Evolutionary conservation across 30 jellyfish, hydroid and myxozoan species (phyloP).

Genomic region (Sanderia malayensis): DNA sequence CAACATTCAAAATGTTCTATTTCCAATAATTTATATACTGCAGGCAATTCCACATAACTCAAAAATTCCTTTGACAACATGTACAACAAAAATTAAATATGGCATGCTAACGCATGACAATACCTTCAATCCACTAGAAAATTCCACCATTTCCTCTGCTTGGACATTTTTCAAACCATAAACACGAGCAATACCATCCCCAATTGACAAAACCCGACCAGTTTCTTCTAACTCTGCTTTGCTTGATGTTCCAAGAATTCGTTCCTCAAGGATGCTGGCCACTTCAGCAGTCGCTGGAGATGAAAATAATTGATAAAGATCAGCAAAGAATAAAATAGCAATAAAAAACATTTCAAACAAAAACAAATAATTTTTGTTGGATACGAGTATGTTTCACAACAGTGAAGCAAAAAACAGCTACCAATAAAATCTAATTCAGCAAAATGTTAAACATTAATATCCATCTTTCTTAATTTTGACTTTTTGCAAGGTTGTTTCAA

Average conservation of each 20-base stretch:
- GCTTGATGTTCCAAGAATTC: constrained; percentile 84
- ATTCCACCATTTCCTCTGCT: constrained; percentile 99
- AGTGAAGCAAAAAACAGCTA: not conserved
- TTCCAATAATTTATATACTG: no score
- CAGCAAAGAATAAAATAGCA: no score
- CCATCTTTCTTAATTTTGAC: no score
- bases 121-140: constrained; percentile 97
- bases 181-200: constrained; percentile 99
- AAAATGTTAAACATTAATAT: not conserved
- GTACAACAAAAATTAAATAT: no score
- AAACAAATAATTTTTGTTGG: no score
- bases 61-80: not conserved
- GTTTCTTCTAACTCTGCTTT: constrained; percentile 90
- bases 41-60: not conserved
- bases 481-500: no score
- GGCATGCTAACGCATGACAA: no score
- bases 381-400: no score
- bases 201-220: constrained; percentile 96
- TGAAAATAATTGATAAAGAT: no score
- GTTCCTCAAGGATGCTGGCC: constrained; percentile 91
- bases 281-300: constrained; percentile 94
- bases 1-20: no score
- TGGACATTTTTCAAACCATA: constrained; percentile 96
- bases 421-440: not conserved
- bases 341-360: no score